Base-by-base conservation (phyloP, 2,888 invertebrate genomes). In the Dryobotodes eremita region DNA sequence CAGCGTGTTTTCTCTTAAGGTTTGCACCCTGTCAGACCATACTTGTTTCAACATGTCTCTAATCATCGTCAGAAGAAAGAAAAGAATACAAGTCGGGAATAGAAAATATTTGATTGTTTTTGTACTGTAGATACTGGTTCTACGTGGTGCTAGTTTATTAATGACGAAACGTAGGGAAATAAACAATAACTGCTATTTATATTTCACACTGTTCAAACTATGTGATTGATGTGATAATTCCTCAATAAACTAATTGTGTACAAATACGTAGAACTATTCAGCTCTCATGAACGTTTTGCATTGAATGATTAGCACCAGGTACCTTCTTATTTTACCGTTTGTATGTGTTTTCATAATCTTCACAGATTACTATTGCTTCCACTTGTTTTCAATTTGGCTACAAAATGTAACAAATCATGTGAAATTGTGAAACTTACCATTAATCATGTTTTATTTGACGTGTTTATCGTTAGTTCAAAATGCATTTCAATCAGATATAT, bases 21-120 rank as follows among this genome's bases (percentile, higher is more conserved):
- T 94, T 96, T 96, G 97, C 97, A 97, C 97, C 97, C 97, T 97
- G 97, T 97, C 97, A 97, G 97, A 97, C 97, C 97, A 97, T 97
- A 97, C 97, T 97, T 97, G 97, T 97, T 97, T 93, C 90, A 96
- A 97, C 95, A 90, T 89, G 89, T 88, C 93, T 86, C 55, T 17
- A 75, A 48, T 84, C 95, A 85, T 86, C 95, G 46, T 1, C 53
- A 68, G 77, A 83, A 85, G 69, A 80, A 77, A 76, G 78, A 85
- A 80, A 2, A 55, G 0, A 61, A 53, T 1, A 8, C 20, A 70
- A 61, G 17, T 8, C 31, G 13, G 36, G 20, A 50, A 61, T 65
- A 74, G 82, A 88, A 88, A 62, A 78, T 65, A 23, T 77, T 65
- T 23, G 0, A n/a, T 69, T 55, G 23, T 48, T 66, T 46, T 5